Evolutionary conservation across 2,113 vertebrate species (phyloP), one percentile per base, ranked within the genome.

Genomic region (Forbesichthys agassizii): DNA sequence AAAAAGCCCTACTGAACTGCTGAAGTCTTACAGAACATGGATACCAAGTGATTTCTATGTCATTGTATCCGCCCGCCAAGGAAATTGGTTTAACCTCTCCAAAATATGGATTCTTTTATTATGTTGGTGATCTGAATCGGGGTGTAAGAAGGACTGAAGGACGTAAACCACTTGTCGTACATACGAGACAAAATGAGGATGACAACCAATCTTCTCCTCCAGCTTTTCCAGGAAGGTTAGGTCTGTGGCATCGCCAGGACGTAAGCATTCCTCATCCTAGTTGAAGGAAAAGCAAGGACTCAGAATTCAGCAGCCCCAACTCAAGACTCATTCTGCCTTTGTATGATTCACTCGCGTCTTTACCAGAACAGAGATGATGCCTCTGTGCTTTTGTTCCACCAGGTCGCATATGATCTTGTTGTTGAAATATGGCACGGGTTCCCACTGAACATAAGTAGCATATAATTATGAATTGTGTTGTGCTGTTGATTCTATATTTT

Each of bases 331-430:
- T 56, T 70, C 18, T 0, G 33, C 1, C 1, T 12, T 56, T 13
- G n/a, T 51, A 18, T 33, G 1, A 47, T 0, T 64, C 0, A 36
- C 5, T 60, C 7, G 33, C 16, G 33, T 67, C 13, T 90, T 92
- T 85, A 99, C 98, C 95, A 99, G 86, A 55, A 98, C 93, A 63
- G 96, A 94, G 77, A 99, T 97, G 47, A 99, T 97, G n/a, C 97
- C 98, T 85, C 92, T 95, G 84, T 97, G 93, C 71, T 96, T 96
- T 88, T 96, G 94, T 77, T 99, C 98, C 53, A 99, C 95, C 14
- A 99, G 85, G 71, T 99, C 97, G 46, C 96, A 98, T 85, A 99
- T 99, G 46, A 97, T 96, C 91, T 97, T 98, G 84, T 99, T 99
- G 90, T 99, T 98, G 90, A 99, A 98, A 82, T 95, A 99, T 0